These are phyloP conservation scores for Ennomos quercinarius DNA, from an alignment of 2,888 invertebrate genomes.

Conservation along the genomic window DNA sequence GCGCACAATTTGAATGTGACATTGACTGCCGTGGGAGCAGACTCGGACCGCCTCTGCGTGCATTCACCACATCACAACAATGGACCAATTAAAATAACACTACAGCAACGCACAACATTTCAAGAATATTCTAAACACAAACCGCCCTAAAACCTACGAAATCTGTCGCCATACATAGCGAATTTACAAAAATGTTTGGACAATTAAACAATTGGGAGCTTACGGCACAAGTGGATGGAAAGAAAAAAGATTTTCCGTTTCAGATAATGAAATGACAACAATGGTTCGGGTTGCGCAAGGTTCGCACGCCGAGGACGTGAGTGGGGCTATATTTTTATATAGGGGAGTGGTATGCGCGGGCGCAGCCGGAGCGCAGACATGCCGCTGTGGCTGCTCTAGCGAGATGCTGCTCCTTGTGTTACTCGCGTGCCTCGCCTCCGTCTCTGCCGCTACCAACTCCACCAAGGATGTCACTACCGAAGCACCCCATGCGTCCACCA, in stretches of 20 bases:
- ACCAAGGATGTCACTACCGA: slow-evolving; percentile 59
- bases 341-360: slow-evolving; percentile 68
- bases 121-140: slow-evolving; percentile 41
- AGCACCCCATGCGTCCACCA: slow-evolving; percentile 63
- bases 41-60: slow-evolving; percentile 45
- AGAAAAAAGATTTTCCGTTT: slow-evolving; percentile 85
- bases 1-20: slow-evolving; percentile 64
- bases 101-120: slow-evolving; percentile 44
- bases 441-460: slow-evolving; percentile 53
- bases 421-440: slow-evolving; percentile 62
- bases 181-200: slow-evolving; percentile 67
- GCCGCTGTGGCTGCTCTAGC: slow-evolving; percentile 71
- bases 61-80: slow-evolving; percentile 61
- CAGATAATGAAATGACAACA: slow-evolving; percentile 85
- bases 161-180: slow-evolving; percentile 63
- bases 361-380: slow-evolving; percentile 78
- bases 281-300: slow-evolving; percentile 77
- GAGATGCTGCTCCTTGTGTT: slow-evolving; percentile 75
- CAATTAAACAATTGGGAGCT: slow-evolving; percentile 82
- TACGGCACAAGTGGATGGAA: slow-evolving; percentile 69
- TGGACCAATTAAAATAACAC: slow-evolving; percentile 66
- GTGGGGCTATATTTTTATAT: slow-evolving; percentile 84
- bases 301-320: slow-evolving; percentile 74
- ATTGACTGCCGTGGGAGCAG: slow-evolving; percentile 69
- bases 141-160: slow-evolving; percentile 50